A percentile compares a stretch with the other conserved stretches of the same genome.
These are phyloP conservation scores for Pimephales promelas DNA, from an alignment of 2,113 vertebrate genomes.

Conservation along the genomic window DNA sequence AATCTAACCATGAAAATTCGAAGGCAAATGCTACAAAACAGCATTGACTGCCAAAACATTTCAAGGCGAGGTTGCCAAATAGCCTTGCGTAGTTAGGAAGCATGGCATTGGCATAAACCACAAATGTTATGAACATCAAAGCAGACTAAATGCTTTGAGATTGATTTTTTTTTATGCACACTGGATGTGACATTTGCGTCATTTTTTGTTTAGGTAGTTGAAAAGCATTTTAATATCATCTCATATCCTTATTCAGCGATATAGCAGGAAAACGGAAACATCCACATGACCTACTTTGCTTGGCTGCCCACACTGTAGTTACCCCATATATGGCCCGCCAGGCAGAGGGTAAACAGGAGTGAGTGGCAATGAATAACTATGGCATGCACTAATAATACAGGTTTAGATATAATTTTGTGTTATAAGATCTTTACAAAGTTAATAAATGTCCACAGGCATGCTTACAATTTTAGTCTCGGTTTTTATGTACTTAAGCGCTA, in stretches of 20 bases:
- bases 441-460: background rate
- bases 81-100: background rate
- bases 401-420: background rate
- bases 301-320: constrained; percentile 21
- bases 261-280: constrained; percentile 13
- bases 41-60: background rate
- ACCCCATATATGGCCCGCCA: constrained; percentile 44
- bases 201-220: background rate
- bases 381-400: background rate
- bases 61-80: background rate
- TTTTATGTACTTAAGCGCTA: background rate
- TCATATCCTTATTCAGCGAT: constrained; percentile 38
- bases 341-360: constrained; percentile 2
- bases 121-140: background rate
- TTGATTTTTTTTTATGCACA: background rate
- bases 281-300: constrained; percentile 49
- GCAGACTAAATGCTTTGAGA: background rate
- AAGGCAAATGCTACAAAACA: constrained; percentile 8
- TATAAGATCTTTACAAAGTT: background rate
- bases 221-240: background rate
- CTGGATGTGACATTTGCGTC: background rate
- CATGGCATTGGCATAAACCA: background rate
- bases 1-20: background rate
- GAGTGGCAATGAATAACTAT: constrained; percentile 13
- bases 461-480: background rate